phyloP scores from a whole-genome alignment of 1,140 invertebrate species.

The Plectrocnemia conspersa region DNA sequence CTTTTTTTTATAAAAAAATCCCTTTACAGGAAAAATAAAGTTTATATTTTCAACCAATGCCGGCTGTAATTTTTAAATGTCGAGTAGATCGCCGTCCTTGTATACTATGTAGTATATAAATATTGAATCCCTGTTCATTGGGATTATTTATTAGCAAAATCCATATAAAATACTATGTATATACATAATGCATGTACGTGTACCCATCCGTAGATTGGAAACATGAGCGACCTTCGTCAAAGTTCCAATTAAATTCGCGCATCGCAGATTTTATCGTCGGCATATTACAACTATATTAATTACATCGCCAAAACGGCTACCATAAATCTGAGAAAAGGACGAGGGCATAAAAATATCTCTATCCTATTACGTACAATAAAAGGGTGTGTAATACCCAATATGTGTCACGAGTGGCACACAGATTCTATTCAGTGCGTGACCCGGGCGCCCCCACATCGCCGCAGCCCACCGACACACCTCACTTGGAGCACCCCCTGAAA shows the following conservation, averaged over 20 bases:
- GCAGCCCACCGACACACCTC: constrained; percentile 4
- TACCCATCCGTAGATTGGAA: too few relatives aligned
- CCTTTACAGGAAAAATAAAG: too few relatives aligned
- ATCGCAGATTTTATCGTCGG: constrained; percentile 20
- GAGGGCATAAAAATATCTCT: constrained; percentile 33
- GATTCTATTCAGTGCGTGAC: constrained; percentile 25
- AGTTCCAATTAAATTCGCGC: constrained; percentile 18
- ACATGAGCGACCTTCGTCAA: constrained; percentile 5
- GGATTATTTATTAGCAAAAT: too few relatives aligned
- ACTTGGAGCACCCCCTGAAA: too few relatives aligned
- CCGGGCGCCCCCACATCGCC: constrained; percentile 3
- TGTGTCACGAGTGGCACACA: constrained; percentile 22
- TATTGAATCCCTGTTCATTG: too few relatives aligned
- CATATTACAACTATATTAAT: constrained; percentile 28
- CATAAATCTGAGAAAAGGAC: constrained; percentile 22
- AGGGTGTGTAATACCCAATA: constrained; percentile 28
- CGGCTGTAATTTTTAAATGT: too few relatives aligned
- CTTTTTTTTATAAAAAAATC: too few relatives aligned
- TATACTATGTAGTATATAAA: too few relatives aligned
- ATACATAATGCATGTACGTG: too few relatives aligned
- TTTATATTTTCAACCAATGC: too few relatives aligned
- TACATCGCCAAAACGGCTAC: constrained; percentile 27
- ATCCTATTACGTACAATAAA: constrained; percentile 31
- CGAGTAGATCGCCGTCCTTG: too few relatives aligned
- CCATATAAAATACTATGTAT: too few relatives aligned